Base-by-base conservation (phyloP, 2,113 vertebrate species). In the Dunckerocampus dactyliophorus region DNA sequence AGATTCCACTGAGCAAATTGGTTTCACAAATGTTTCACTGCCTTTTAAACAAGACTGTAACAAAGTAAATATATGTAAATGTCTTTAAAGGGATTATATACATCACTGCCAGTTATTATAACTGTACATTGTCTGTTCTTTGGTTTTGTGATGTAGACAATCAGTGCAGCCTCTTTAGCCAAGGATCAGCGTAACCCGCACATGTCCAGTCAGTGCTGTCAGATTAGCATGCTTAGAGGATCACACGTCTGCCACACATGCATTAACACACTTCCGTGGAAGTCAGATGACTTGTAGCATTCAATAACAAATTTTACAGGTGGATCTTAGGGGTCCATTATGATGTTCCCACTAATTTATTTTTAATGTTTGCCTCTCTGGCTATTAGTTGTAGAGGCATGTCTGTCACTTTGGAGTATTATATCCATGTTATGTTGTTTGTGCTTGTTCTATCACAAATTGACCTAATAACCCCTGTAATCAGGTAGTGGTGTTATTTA, bases 191-290 rank as follows among this genome's bases (percentile, higher is more conserved):
- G 16, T 67, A 28, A 49, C 49, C 59, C 57, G 63, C 79, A 65
- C 66, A 58, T 74, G 56, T 71, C 67, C 72, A 64, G 69, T 74
- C 72, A 63, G 60, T 19, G 68, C 67, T 77, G 76, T 77, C 81
- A 67, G 81, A 82, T 79, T 72, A 82, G 61, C 51, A 0, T n/a
- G n/a, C n/a, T n/a, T n/a, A 79, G 65, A 46, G 34, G 48, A 56
- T 60, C 45, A 45, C 53, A 54, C 24, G 11, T 65, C 58, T 63
- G 59, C 55, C 1, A n/a, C 55, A 46, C 67, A 47, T 50, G 52
- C 63, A 56, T 75, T 75, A 74, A 59, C 63, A 71, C 67, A 69
- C 69, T 64, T 46, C 54, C 65, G 63, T 48, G 47, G 16, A 73
- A 71, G 69, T 77, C 75, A 67, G 64, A 28, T 76, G 68, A 53